Evolutionary conservation across 2,888 invertebrate genomes (phyloP), one percentile per base, ranked within the genome.

Genomic region (Synergus japonicus): DNA sequence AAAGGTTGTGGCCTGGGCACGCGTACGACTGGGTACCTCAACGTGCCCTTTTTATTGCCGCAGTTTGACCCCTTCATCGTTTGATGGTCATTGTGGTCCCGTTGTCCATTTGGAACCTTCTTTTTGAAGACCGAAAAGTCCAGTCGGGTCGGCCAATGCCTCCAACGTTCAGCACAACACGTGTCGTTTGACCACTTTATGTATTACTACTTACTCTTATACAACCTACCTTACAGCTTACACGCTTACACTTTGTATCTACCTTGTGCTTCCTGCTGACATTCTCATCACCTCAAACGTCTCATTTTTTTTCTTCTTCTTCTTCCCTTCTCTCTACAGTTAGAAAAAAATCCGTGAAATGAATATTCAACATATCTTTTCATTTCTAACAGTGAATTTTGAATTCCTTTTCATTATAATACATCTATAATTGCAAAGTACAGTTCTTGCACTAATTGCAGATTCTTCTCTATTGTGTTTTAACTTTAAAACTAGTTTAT

Each of bases 61-160:
- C 65, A 65, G 60, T 65, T 76, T 49, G 65, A 65, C 76, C 76
- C 65, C 64, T n/a, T 43, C 44, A 37, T 69, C 64, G 37, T 41
- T 66, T 66, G n/a, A 73, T 73, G 73, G 73, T 54, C 37, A 54
- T 73, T 54, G 49, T 73, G 54, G 54, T 73, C 73, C 54, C 78
- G 67, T 78, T 78, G 66, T 67, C 54, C 67, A 58, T 66, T 78
- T 69, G 41, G 64, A 66, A 77, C 49, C 65, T 67, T 77, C 54
- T 13, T 66, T 54, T 67, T 49, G 58, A 43, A 54, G 77, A 65
- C 64, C 46, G 65, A 78, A 46, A 66, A 67, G 78, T 78, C 67
- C 67, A 67, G 67, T 60, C 54, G 37, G 78, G 54, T 78, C 78
- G 78, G 78, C 54, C 78, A 78, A 78, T 78, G 78, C 66, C 78